A percentile compares a stretch with the other conserved stretches of the same genome.
These are phyloP conservation scores for Gymnarchus niloticus DNA, from an alignment of 2,113 vertebrate genomes.

Conservation along the genomic window DNA sequence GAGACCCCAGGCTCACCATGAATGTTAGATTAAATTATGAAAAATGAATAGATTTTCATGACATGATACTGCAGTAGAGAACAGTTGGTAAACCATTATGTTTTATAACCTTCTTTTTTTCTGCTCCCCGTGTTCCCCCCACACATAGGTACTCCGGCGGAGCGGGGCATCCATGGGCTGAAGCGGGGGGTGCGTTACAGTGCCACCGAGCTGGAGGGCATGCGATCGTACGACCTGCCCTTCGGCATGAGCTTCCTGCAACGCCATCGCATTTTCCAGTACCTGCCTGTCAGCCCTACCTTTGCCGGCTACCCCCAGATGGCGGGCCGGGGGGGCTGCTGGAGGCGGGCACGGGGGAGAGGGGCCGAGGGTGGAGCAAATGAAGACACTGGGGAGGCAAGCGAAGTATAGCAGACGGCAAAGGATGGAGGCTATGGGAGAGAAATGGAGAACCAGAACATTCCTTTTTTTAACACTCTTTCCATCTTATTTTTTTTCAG, in stretches of 20 bases:
- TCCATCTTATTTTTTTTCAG: not conserved
- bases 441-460: not conserved
- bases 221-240: constrained; percentile 88
- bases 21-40: not conserved
- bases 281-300: constrained; percentile 90
- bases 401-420: constrained; percentile 52
- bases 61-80: not conserved
- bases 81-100: not conserved
- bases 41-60: not conserved
- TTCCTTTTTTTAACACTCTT: not conserved
- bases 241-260: constrained; percentile 88
- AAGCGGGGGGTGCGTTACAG: constrained; percentile 74
- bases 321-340: constrained; percentile 51
- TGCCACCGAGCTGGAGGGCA: constrained; percentile 71
- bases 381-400: constrained; percentile 41
- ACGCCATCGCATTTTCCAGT: constrained; percentile 76
- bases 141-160: constrained; percentile 67
- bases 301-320: constrained; percentile 82
- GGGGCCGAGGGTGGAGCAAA: constrained; percentile 22
- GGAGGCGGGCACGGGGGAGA: constrained; percentile 39
- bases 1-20: not conserved
- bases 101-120: not conserved
- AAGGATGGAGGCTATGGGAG: constrained; percentile 26
- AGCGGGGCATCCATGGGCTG: constrained; percentile 86
- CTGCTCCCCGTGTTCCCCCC: not conserved